Base-by-base conservation (phyloP, 2,797 vertebrate species). In the Poeciliopsis paucimaculata region DNA sequence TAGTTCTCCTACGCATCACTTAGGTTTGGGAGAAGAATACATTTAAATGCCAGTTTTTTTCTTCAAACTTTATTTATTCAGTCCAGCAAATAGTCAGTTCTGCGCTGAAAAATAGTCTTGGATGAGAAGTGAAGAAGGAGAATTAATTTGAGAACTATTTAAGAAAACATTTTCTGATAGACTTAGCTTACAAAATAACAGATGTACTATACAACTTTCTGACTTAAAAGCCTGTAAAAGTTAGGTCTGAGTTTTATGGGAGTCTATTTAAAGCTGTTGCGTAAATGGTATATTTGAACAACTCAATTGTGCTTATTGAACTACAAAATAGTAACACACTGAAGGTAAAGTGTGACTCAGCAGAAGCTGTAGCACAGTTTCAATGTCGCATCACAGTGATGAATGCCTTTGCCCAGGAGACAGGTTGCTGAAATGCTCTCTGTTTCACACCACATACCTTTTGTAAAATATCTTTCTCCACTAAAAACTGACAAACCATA, bases 301-400 rank as follows among this genome's bases (percentile, higher is more conserved):
- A 23, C 9, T 66, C 8, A 36, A 39, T 66, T 66, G 16, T 66
- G 64, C 34, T 66, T 20, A 41, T 23, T 66, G 64, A 39, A 66
- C 36, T 41, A 20, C 36, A 26, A 66, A 66, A 66, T 66, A 66
- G 64, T 66, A 66, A 66, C 34, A 66, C 36, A 66, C 36, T 39
- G 64, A 66, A 66, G 64, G 64, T 39, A 41, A 66, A 66, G 64
- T 66, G 23, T 66, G 64, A 41, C 64, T 66, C 64, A 66, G 64
- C 18, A 20, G 41, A 36, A 66, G 64, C 36, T 66, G 64, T 23
- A 39, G 64, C 34, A 39, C 34, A 66, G 64, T 66, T 66, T 66
- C 36, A 39, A 16, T 66, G 64, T 66, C 18, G 36, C 34, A 41
- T 66, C 64, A 66, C 64, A 66, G 34, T 66, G 36, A 66, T 41